Evolutionary conservation across 2,113 vertebrate species (phyloP).

Genomic region (Carassius auratus): DNA sequence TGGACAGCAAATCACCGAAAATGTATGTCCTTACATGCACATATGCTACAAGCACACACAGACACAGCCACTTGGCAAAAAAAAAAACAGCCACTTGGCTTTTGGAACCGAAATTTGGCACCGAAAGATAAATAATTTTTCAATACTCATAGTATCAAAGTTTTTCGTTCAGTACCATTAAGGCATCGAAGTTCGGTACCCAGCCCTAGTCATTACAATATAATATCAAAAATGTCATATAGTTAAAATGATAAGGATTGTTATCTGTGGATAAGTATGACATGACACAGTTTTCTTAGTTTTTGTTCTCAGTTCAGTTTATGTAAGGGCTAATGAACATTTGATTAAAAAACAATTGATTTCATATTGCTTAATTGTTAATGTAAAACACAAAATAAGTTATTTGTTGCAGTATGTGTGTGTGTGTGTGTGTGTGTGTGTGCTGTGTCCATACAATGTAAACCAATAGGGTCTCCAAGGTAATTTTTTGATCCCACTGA

Average conservation of each 20-base stretch:
- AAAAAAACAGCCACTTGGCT: no score
- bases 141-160: no score
- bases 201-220: not conserved
- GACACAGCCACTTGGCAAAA: no score
- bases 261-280: no score
- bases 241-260: not conserved
- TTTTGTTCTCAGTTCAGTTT: not conserved
- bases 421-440: not conserved
- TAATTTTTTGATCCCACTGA: not conserved
- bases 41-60: no score
- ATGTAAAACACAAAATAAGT: not conserved
- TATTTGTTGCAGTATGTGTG: not conserved
- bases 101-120: no score
- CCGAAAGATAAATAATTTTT: no score
- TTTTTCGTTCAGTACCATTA: no score
- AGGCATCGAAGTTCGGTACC: no score
- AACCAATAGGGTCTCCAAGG: constrained; percentile 3
- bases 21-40: no score
- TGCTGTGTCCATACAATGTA: not conserved
- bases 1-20: no score
- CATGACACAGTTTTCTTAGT: not conserved
- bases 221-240: not conserved
- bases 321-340: not conserved
- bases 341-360: not conserved
- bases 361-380: not conserved